Conservation (phyloP, 2,113 vertebrate species). For the Cheirogaleus medius region DNA sequence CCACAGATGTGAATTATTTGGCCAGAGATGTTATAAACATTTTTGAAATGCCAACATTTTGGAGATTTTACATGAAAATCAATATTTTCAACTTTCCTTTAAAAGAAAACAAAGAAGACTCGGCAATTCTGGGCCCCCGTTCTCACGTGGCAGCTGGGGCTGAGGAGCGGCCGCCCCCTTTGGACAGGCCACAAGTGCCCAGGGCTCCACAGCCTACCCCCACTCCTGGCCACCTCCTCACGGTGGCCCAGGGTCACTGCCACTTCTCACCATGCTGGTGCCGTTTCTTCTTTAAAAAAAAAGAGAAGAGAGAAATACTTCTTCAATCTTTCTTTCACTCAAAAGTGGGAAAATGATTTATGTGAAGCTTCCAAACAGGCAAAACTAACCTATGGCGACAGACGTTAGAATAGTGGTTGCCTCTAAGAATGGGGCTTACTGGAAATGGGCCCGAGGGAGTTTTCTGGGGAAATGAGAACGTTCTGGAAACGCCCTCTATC, state of each 20-base stretch:
- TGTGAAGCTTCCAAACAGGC: neutral
- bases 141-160: neutral
- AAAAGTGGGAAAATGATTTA: neutral
- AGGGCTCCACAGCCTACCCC: neutral
- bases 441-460: neutral
- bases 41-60: neutral
- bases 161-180: neutral
- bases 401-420: neutral
- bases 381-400: neutral
- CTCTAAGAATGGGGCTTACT: neutral
- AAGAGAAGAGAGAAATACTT: neutral
- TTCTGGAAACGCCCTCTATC: neutral
- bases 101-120: neutral
- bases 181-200: accelerated
- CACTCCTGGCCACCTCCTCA: neutral
- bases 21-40: neutral
- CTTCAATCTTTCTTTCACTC: neutral
- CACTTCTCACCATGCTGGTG: neutral
- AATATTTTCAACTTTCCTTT: conserved; percentile 3
- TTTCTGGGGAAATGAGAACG: neutral
- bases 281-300: neutral
- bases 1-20: neutral
- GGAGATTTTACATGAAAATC: neutral
- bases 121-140: neutral
- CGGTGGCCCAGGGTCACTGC: neutral